Base-by-base conservation (phyloP, 1,140 invertebrate species). In the Chelonus insularis region DNA sequence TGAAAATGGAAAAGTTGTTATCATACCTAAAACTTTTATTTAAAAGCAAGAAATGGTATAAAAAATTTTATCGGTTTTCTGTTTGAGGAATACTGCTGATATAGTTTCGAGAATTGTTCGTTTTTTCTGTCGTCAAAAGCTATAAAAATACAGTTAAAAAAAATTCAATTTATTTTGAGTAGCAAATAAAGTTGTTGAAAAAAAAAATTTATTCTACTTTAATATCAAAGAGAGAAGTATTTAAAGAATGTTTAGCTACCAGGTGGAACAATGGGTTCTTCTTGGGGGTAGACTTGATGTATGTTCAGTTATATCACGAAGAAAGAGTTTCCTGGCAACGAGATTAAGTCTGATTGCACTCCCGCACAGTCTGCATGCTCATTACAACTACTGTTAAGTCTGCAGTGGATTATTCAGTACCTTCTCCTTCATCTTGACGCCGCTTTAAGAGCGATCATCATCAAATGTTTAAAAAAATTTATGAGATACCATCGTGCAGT, bases 281-380 rank as follows among this genome's bases (percentile, higher is more conserved):
- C 23, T 48, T 48, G 20, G 12, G 45, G 45, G 48, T 14, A 25
- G 20, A 32, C 47, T 32, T 60, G 58, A 60, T 60, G 58, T 60
- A 60, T 52, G 58, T 36, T 52, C 58, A 41, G 58, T 43, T 29
- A 25, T 25, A 18, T n/a, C 8, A 21, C 34, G 55, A 12, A 29
- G 37, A 45, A 52, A 32, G n/a, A 20, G 29, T 32, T 25, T 21
- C 56, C 23, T 14, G 18, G 60, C 59, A 67, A 67, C 52, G 59
- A 64, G 65, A 67, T 67, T 55, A 64, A 62, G 63, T 61, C 59
- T 64, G 68, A 71, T 67, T 67, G 60, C 65, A 67, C 65, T 62
- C 62, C 65, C 65, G 62, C 65, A 52, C 60, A 61, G 50, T 60
- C 57, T 64, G 60, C 56, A 64, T 67, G 62, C 63, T 62, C 65